A percentile compares a stretch with the other conserved stretches of the same genome.
Evolutionary conservation across 2,113 vertebrate genomes (phyloP).

Genomic region (Sapajus apella): DNA sequence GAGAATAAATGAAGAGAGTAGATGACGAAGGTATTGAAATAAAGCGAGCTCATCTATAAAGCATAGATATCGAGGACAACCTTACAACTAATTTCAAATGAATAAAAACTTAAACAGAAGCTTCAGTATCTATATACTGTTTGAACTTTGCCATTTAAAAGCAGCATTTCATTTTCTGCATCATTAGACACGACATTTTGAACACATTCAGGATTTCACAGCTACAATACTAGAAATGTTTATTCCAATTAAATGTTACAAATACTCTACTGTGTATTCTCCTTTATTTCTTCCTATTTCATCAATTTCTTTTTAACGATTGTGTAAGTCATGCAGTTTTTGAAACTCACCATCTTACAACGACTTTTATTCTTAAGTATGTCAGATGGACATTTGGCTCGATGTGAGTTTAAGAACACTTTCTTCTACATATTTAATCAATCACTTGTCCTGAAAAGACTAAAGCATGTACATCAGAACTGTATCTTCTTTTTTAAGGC

Average conservation of each 20-base stretch:
- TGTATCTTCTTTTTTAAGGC: conserved; percentile 70
- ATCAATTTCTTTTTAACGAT: conserved; percentile 25
- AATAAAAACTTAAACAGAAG: conserved; percentile 47
- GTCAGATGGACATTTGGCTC: conserved; percentile 68
- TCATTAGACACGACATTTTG: conserved; percentile 10
- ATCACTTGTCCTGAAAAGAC: conserved; percentile 78
- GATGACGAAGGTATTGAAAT: background rate
- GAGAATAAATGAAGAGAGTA: background rate
- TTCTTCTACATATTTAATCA: conserved; percentile 74
- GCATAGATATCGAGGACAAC: background rate
- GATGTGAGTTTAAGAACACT: conserved; percentile 68
- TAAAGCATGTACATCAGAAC: conserved; percentile 76
- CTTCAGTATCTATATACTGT: background rate
- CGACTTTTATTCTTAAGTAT: conserved; percentile 73
- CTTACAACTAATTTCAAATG: background rate
- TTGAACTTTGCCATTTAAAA: background rate
- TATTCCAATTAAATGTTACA: conserved; percentile 71
- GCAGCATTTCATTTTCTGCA: conserved; percentile 13
- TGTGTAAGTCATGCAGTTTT: background rate
- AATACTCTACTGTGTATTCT: conserved; percentile 6
- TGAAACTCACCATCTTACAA: conserved; percentile 62
- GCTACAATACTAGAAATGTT: conserved; percentile 49
- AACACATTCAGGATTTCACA: background rate
- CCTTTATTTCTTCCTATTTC: conserved; percentile 50
- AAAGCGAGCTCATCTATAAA: background rate